Evolutionary conservation across 2,888 invertebrate genomes (phyloP), one percentile per base, ranked within the genome.

Genomic region (Oscheius sp.): DNA sequence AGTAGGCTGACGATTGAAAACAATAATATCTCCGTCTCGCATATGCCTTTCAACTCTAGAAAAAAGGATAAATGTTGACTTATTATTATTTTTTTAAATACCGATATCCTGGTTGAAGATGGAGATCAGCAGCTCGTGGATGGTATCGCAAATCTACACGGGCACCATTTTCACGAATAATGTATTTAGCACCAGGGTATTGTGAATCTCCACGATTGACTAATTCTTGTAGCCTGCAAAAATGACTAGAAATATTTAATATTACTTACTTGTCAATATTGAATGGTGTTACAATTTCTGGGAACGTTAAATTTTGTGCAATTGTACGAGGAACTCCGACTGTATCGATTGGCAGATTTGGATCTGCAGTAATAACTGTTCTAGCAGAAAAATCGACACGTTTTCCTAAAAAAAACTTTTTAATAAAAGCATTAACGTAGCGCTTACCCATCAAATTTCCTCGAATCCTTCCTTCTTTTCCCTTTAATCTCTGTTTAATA

Each of bases 1-100:
- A 1, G 99, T 99, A 0, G 99, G 99, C 88, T 99, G 98, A 77
- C 99, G 93, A 89, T 99, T 99, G 91, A 99, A 99, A 79, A 99
- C 95, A 20, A 99, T 94, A 75, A 96, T 90, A 89, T 99, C 98
- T 72, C 96, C 96, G 88, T 98, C 97, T 74, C 96, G 91, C 87
- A 99, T 93, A 88, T 99, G 98, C 39, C 98, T 89, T 87, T 99
- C 98, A 0, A 98, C 96, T 87, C 89, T 76, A 31, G 65, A 76
- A 52, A 8, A 23, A 25, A 34, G 3, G 4, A n/a, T 42, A 15
- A 12, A 37, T 23, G 33, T 20, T n/a, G 31, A 55, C 6, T 37
- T n/a, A 15, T 12, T 15, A 48, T 31, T 1, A 17, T 5, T 1
- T 65, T 69, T n/a, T n/a, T n/a, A n/a, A n/a, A n/a, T 20, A 79